Evolutionary conservation across 2,113 vertebrate genomes (phyloP).

Genomic region (Circaetus gallicus): DNA sequence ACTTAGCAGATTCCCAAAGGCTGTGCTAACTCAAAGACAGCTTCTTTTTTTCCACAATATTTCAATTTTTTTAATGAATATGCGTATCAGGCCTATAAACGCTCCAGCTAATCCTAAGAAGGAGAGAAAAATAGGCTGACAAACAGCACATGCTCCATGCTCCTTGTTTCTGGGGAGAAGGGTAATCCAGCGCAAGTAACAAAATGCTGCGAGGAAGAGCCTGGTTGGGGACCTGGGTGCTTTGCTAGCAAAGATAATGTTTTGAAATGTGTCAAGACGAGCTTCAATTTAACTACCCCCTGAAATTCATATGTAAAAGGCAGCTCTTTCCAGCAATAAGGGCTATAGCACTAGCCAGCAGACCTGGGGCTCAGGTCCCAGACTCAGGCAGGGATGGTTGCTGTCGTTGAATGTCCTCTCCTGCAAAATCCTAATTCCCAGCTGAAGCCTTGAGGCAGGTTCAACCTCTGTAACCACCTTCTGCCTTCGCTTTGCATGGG

Average conservation of each 20-base stretch:
- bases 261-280: background rate
- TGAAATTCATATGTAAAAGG: background rate
- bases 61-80: constrained; percentile 16
- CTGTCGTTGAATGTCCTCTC: background rate
- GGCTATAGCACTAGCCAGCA: background rate
- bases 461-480: background rate
- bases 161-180: background rate
- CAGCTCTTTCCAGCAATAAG: background rate
- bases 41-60: background rate
- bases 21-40: constrained; percentile 29
- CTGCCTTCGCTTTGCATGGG: background rate
- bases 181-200: background rate
- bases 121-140: background rate
- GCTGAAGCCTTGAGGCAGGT: background rate
- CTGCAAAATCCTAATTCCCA: background rate
- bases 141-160: background rate
- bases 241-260: background rate
- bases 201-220: background rate
- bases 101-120: background rate
- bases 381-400: background rate
- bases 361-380: background rate
- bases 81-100: background rate
- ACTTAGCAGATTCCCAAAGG: constrained; percentile 58
- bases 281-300: background rate
- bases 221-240: background rate